Conservation (phyloP, 2,113 vertebrate species). For the Atlantisia rogersi region DNA sequence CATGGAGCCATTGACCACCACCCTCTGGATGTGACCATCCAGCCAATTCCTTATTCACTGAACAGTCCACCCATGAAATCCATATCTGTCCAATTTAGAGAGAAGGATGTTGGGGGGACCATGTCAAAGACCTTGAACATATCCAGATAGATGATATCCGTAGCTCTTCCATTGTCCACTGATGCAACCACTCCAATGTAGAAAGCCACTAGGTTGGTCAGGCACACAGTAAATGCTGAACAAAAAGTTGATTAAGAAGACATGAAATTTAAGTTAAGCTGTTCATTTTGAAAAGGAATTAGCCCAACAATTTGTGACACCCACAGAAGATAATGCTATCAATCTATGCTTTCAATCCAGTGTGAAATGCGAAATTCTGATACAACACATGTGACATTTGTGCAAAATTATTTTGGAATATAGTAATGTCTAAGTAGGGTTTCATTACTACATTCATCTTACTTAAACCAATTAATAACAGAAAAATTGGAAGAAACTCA, state of each 20-base stretch:
- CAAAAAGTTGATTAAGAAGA: not conserved
- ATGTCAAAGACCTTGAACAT: too few species aligned
- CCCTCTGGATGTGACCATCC: too few species aligned
- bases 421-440: not conserved
- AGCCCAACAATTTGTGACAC: not conserved
- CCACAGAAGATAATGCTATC: not conserved
- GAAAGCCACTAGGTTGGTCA: too few species aligned
- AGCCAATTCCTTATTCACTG: too few species aligned
- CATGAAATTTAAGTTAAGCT: not conserved
- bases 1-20: too few species aligned
- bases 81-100: too few species aligned
- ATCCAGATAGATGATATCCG: too few species aligned
- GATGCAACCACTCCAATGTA: too few species aligned
- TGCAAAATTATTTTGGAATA: not conserved
- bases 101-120: too few species aligned
- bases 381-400: not conserved
- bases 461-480: not conserved
- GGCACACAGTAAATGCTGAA: not conserved
- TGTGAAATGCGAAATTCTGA: not conserved
- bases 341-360: not conserved
- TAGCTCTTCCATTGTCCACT: too few species aligned
- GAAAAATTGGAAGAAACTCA: not conserved
- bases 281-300: not conserved
- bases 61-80: too few species aligned
- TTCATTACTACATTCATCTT: not conserved